phyloP scores from a whole-genome alignment of 2,888 invertebrate species.

The Tetheella fluctuosa region DNA sequence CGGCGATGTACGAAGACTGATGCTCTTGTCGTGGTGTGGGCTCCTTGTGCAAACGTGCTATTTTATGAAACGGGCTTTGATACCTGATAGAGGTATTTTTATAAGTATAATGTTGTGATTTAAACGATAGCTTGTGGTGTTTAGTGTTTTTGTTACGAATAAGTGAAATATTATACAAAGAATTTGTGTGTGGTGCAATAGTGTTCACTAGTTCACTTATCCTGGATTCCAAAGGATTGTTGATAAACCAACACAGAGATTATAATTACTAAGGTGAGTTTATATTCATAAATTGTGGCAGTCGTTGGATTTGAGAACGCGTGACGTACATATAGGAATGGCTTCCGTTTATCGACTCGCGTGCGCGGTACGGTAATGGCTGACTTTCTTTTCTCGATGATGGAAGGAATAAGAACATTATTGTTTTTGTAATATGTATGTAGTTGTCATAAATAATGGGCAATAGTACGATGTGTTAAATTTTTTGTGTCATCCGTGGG shows the following conservation, averaged over 20 bases:
- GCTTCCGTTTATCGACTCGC: slow-evolving; percentile 82
- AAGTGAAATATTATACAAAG: slow-evolving; percentile 67
- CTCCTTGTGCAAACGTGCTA: slow-evolving; percentile 74
- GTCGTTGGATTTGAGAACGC: slow-evolving; percentile 49
- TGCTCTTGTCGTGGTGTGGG: slow-evolving; percentile 81
- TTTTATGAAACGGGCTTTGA: slow-evolving; percentile 73
- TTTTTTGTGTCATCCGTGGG: slow-evolving; percentile 48
- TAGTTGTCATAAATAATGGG: slow-evolving; percentile 31
- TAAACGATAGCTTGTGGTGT: slow-evolving; percentile 71
- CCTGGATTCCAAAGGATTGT: slow-evolving; percentile 80
- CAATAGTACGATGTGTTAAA: slow-evolving; percentile 40
- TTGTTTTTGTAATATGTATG: slow-evolving; percentile 32
- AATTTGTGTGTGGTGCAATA: slow-evolving; percentile 77
- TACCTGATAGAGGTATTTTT: slow-evolving; percentile 67
- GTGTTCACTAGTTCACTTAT: slow-evolving; percentile 66
- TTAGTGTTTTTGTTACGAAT: slow-evolving; percentile 69
- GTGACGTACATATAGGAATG: slow-evolving; percentile 73
- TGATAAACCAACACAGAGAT: slow-evolving; percentile 55
- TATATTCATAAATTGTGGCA: slow-evolving; percentile 31
- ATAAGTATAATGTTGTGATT: slow-evolving; percentile 76
- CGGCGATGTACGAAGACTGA: slow-evolving; percentile 82
- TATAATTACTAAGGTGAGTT: slow-evolving; percentile 67
- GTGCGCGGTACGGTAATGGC: slow-evolving; percentile 78
- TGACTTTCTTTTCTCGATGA: slow-evolving; percentile 72
- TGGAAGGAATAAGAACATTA: slow-evolving; percentile 51